Evolutionary conservation across 2,797 vertebrate species (phyloP), one percentile per base, ranked within the genome.

Genomic region (Microhierax caerulescens): DNA sequence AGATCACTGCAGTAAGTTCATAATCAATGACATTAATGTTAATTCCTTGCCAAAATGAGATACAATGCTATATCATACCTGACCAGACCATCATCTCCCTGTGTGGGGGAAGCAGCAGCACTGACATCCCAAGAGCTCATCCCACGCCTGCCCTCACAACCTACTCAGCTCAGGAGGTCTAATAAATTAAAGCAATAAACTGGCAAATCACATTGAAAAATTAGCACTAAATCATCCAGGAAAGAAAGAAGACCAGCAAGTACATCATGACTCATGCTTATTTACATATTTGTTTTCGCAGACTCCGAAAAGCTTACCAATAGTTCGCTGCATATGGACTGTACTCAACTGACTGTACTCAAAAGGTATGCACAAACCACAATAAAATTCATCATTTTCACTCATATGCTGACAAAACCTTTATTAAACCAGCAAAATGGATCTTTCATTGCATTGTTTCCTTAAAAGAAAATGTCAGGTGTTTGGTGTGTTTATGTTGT

Each of bases 271-370:
- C 14, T 93, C 79, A 85, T 47, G 14, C 11, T 88, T 23, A 76
- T 86, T 87, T 93, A 74, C 43, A 20, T 74, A 57, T 87, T 92
- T 81, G 37, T 45, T 87, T 96, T 88, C 90, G 68, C 60, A 73
- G 51, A 14, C 36, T 84, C 50, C 30, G 13, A 2, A 88, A 95
- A 96, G 28, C 56, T 32, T 85, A 72, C 37, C 59, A 63, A 61
- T 17, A 64, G 2, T 47, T 88, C 85, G 16, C 45, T 69, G 43
- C 21, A n/a, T 75, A 83, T 30, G 25, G 11, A 90, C 7, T 45
- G 47, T 23, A 70, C 22, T 32, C 24, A 86, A 67, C 27, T 41
- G 60, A 37, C 45, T n/a, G n/a, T n/a, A n/a, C 18, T 24, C n/a
- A 60, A 83, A 88, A 88, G 17, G 18, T 59, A 82, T n/a, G 17